Percentiles rank a stretch among this genome's conserved stretches.
These are phyloP conservation scores for Amorpha juglandis DNA, from an alignment of 2,888 invertebrate genomes.

Conservation along the genomic window DNA sequence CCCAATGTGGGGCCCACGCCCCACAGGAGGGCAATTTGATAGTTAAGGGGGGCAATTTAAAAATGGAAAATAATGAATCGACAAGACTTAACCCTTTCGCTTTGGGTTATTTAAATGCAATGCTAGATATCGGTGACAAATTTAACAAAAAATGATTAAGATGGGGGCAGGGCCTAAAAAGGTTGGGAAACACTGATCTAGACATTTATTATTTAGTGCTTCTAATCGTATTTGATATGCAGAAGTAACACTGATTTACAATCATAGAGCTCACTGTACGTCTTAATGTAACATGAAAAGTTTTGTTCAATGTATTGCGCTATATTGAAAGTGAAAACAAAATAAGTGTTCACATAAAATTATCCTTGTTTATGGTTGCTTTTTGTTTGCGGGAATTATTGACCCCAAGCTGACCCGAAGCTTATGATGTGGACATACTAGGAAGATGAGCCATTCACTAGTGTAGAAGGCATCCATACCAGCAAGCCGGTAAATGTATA, in stretches of 20 bases:
- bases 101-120: too few relatives aligned
- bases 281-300: slow-evolving; percentile 2
- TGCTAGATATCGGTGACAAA: too few relatives aligned
- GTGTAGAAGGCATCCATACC: slow-evolving; percentile 8
- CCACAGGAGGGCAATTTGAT: too few relatives aligned
- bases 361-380: slow-evolving; percentile 43
- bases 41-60: too few relatives aligned
- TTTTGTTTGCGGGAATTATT: slow-evolving; percentile 53
- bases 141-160: too few relatives aligned
- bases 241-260: background rate
- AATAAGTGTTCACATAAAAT: slow-evolving; percentile 34
- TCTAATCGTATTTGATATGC: background rate
- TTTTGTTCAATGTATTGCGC: slow-evolving; percentile 10
- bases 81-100: too few relatives aligned
- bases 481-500: slow-evolving; percentile 50
- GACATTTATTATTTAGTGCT: background rate
- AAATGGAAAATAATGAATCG: too few relatives aligned
- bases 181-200: too few relatives aligned
- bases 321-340: slow-evolving; percentile 35
- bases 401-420: slow-evolving; percentile 52
- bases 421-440: slow-evolving; percentile 57
- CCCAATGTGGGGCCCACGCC: too few relatives aligned
- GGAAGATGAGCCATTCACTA: slow-evolving; percentile 44
- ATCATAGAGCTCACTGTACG: background rate
- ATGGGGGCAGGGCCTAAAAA: too few relatives aligned